Base-by-base conservation (phyloP, 2,888 invertebrate species). In the Chrysotoxum bicinctum region DNA sequence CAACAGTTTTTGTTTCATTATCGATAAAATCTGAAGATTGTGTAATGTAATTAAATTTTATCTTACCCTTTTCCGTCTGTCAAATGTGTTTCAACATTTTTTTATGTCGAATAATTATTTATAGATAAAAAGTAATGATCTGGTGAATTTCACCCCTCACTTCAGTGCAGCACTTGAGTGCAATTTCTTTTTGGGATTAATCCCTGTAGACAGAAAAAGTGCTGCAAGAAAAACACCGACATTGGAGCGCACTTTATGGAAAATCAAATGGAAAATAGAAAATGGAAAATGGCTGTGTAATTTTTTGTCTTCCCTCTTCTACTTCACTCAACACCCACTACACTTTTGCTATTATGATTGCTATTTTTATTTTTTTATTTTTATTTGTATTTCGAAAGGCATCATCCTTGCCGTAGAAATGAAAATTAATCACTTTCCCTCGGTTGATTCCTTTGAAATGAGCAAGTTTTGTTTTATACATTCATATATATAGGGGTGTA, bases 361-460 rank as follows among this genome's bases (percentile, higher is more conserved):
- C 66, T 12, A 50, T 66, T 66, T 50, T 50, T 66, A 0, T 62
- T 7, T 48, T 70, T 75, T 60, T 68, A 26, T 50, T 50, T 50
- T n/a, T 50, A 26, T 54, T 45, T 52, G 21, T 50, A 10, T 68
- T 37, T 66, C n/a, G 50, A 64, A 76, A 72, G 80, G 80, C 72
- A 52, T 68, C 32, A 52, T 72, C 37, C 60, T 54, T 54, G 75
- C 75, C 75, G 62, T 84, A 80, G 72, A 81, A 81, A 85, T 73
- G 81, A 81, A 62, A 81, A 85, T 81, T 85, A 81, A 81, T 85
- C 85, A 81, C 73, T 77, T 81, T 77, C 76, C 19, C 62, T 77
- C 68, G 56, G 85, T 76, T 85, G 81, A 73, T 81, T 81, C 69
- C 37, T 81, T 81, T 85, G 68, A 77, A 50, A 72, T 62, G 72